Base-by-base conservation (phyloP, 2,797 vertebrate genomes). In the Danio aesculapii region DNA sequence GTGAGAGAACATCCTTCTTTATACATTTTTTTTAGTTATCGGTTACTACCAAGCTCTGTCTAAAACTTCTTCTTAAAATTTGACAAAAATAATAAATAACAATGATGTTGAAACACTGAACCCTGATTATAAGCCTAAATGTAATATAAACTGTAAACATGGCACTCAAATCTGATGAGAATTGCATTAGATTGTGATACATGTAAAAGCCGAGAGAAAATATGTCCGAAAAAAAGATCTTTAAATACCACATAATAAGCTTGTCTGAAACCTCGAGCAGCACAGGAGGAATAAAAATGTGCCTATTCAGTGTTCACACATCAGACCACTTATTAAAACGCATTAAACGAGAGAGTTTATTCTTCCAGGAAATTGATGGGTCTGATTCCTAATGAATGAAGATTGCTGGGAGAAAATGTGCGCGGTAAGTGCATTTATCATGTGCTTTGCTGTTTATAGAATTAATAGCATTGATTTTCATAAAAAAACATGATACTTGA, bases 241-340 rank as follows among this genome's bases (percentile, higher is more conserved):
- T 30, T 1, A 30, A 30, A 30, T 30, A 30, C 30, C 30, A 30
- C 30, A 30, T 30, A 30, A 30, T 1, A 30, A 69, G 62, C 77
- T 59, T 49, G 47, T 53, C 53, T 10, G 16, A 55, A 53, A 49
- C 21, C 21, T 21, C 55, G 16, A 11, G 9, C 57, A 8, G 50
- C 6, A 46, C 53, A 6, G 19, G 14, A 5, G 50, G 14, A 81
- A 57, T 30, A 63, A 75, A 49, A 71, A 70, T 10, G 8, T 43
- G 70, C 43, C 19, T 6, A 41, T 30, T 30, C 30, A 30, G 30
- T 30, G 30, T 53, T 71, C 49, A 47, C 61, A 71, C 58, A 49
- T 67, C 47, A 81, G 63, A 46, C 62, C 6, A 47, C 58, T 71
- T 66, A 59, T 66, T 77, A 67, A 67, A 81, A 74, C 17, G 61